Evolutionary conservation across 2,888 invertebrate genomes (phyloP).

Genomic region (Hedychridium roseum): DNA sequence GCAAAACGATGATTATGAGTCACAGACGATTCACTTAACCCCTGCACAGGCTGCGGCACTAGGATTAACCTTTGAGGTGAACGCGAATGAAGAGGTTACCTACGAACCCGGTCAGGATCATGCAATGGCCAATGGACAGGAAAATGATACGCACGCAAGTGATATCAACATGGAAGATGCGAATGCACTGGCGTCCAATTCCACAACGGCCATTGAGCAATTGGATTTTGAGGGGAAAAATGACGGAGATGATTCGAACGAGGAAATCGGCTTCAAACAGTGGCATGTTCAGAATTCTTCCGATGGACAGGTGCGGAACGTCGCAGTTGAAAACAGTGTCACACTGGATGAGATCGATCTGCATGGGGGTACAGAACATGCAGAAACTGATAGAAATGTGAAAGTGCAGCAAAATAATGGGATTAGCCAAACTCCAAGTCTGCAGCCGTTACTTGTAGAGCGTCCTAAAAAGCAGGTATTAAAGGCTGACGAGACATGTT

Average conservation of each 20-base stretch:
- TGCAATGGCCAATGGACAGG: conserved; percentile 9
- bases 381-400: conserved; percentile 9
- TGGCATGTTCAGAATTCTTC: conserved; percentile 28
- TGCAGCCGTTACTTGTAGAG: conserved; percentile 23
- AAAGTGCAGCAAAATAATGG: conserved; percentile 16
- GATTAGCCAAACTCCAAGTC: conserved; percentile 8
- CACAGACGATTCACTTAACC: conserved; percentile 58
- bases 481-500: conserved; percentile 13
- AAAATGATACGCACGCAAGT: conserved; percentile 13
- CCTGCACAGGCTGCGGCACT: conserved; percentile 59
- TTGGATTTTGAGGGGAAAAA: conserved; percentile 26
- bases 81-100: conserved; percentile 36
- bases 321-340: conserved; percentile 14
- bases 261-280: conserved; percentile 29
- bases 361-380: too few species aligned
- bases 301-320: conserved; percentile 10
- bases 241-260: conserved; percentile 22
- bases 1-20: conserved; percentile 48
- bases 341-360: conserved; percentile 20
- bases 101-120: conserved; percentile 38
- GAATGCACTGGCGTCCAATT: conserved; percentile 16
- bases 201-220: conserved; percentile 25
- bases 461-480: conserved; percentile 22
- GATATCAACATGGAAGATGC: conserved; percentile 20
- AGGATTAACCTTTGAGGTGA: conserved; percentile 57